Base-by-base conservation (phyloP, 1,140 invertebrate species). In the Heliconius eleuchia region DNA sequence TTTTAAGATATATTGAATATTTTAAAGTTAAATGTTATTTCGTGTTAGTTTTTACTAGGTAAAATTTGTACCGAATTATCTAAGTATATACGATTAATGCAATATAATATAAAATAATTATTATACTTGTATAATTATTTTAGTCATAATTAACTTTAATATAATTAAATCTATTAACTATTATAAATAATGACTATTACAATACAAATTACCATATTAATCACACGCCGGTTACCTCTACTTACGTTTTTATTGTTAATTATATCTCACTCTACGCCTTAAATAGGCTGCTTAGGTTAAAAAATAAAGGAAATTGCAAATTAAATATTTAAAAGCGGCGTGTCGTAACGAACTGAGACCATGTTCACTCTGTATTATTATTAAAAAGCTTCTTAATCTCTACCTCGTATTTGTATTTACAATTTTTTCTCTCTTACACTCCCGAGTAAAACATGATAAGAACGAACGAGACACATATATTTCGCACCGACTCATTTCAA, bases 311-410 rank as follows among this genome's bases (percentile, higher is more conserved):
- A 94, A 90, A 93, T 91, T 92, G 88, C 89, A 90, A 92, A 91
- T 92, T 92, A 92, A 94, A 93, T 94, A 94, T 93, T 93, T 93
- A 93, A 93, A 93, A 88, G 76, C 88, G 83, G 85, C 86, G 85
- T 90, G 87, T 89, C 88, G 87, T 88, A 89, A 87, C 85, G 85
- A 92, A 88, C 85, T 88, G 87, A 89, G 86, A 90, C 89, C 92
- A 90, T 91, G 89, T 91, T 93, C 88, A 86, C 85, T 92, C 85
- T 89, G 87, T 88, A 91, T 91, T 94, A 93, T 94, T 93, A 92
- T 91, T 91, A 89, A 90, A 87, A 87, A 91, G 92, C 89, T 91
- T 91, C 91, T 92, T 93, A 93, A 92, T 91, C 88, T 84, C 76
- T 84, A 87, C 80, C 82, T 75, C 70, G 73, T 37, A 37, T 74